Evolutionary conservation across 2,797 vertebrate species (phyloP).

Genomic region (Esox masquinongy): DNA sequence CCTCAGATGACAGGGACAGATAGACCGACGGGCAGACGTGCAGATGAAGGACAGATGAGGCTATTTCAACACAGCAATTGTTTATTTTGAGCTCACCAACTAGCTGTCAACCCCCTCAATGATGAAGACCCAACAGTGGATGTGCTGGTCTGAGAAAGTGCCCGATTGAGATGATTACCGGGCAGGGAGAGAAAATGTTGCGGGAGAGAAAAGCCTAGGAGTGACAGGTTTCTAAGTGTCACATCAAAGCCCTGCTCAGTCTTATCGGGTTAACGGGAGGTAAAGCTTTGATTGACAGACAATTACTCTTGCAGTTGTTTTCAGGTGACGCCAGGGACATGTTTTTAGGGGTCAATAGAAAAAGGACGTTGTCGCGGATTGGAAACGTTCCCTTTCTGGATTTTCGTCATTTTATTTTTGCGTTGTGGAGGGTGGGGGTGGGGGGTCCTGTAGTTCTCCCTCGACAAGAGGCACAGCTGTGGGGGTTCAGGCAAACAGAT

Average conservation of each 20-base stretch:
- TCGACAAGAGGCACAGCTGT: constrained; percentile 27
- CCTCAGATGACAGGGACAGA: background rate
- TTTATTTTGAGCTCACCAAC: background rate
- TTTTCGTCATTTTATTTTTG: background rate
- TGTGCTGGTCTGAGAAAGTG: background rate
- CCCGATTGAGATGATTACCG: background rate
- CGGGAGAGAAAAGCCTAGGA: background rate
- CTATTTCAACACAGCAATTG: background rate
- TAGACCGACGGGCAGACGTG: background rate
- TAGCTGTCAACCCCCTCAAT: background rate
- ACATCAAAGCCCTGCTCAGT: background rate
- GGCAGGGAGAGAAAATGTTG: background rate
- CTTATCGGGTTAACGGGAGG: background rate
- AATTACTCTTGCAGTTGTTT: background rate
- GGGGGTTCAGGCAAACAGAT: constrained; percentile 54
- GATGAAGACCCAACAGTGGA: background rate
- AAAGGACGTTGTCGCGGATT: background rate
- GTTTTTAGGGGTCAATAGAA: background rate
- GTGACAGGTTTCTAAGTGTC: background rate
- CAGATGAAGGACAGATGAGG: background rate
- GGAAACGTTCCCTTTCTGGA: background rate
- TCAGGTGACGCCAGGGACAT: background rate
- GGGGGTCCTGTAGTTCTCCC: constrained; percentile 10
- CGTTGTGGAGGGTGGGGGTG: background rate
- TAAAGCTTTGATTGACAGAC: background rate